phyloP scores from a whole-genome alignment of 2,888 invertebrate species.

The Apoderus coryli region DNA sequence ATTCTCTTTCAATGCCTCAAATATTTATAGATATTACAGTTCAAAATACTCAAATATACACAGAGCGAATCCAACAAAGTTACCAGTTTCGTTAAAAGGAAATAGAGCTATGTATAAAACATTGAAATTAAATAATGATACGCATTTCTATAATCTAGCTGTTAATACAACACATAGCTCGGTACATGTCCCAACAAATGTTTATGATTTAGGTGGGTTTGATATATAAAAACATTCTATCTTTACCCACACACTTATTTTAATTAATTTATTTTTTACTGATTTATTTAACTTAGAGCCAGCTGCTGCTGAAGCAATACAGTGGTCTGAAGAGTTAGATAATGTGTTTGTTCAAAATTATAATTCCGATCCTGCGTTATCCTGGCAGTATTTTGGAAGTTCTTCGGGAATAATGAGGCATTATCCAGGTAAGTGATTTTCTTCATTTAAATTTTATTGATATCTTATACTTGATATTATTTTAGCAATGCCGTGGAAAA shows the following conservation, averaged over 20 bases:
- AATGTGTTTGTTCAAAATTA: conserved; percentile 74
- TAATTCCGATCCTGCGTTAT: conserved; percentile 73
- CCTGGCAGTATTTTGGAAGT: conserved; percentile 97
- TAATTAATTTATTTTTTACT: too few species aligned
- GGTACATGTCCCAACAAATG: conserved; percentile 89
- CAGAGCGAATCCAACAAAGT: conserved; percentile 8
- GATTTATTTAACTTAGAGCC: too few species aligned
- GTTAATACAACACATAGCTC: conserved; percentile 70
- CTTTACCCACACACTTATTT: too few species aligned
- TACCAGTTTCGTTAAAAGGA: conserved; percentile 14
- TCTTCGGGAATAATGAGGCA: conserved; percentile 83
- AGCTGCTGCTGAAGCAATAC: conserved; percentile 57
- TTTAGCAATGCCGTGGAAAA: conserved; percentile 27
- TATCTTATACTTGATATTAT: conserved; percentile 8
- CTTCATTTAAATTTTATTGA: conserved; percentile 2
- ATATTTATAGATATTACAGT: conserved; percentile 52
- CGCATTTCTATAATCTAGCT: conserved; percentile 72
- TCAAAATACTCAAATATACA: conserved; percentile 59
- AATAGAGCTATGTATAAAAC: conserved; percentile 35
- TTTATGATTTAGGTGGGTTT: conserved; percentile 62
- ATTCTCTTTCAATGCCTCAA: conserved; percentile 38
- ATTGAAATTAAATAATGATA: conserved; percentile 51
- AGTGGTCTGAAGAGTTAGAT: conserved; percentile 82
- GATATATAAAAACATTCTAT: too few species aligned
- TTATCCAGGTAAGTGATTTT: conserved; percentile 55